Percentiles rank a stretch among this genome's conserved stretches.
phyloP scores from a whole-genome alignment of 1,140 invertebrate genomes.

The Papilio polyxenes region DNA sequence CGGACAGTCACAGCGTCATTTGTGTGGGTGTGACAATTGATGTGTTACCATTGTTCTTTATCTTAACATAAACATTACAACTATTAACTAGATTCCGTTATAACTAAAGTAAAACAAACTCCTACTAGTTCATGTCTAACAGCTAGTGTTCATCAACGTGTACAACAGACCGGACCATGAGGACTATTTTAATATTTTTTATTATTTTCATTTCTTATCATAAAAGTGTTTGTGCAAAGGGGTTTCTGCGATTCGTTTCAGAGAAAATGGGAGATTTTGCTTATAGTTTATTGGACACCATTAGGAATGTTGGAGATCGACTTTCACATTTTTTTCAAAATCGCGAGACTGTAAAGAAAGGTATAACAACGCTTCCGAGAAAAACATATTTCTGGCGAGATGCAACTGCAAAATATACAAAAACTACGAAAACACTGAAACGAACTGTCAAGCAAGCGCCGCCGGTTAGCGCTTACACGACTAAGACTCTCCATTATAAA shows the following conservation, averaged over 20 bases:
- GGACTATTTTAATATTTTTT: constrained; percentile 38
- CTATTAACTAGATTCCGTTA: constrained; percentile 34
- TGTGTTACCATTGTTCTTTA: constrained; percentile 46
- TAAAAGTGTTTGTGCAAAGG: constrained; percentile 40
- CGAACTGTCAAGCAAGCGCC: constrained; percentile 3
- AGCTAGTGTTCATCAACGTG: constrained; percentile 23
- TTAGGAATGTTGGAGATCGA: constrained; percentile 46
- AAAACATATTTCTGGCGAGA: constrained; percentile 5
- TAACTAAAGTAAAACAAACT: constrained; percentile 38
- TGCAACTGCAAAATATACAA: not conserved
- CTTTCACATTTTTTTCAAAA: constrained; percentile 43
- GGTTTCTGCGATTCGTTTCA: constrained; percentile 44
- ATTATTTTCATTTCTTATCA: constrained; percentile 41
- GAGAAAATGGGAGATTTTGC: constrained; percentile 49
- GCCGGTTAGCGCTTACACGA: not conserved
- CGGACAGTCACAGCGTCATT: not conserved
- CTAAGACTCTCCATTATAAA: constrained; percentile 23
- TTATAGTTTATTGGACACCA: constrained; percentile 40
- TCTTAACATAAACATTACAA: constrained; percentile 40
- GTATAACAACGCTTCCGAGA: not conserved
- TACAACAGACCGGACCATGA: constrained; percentile 42
- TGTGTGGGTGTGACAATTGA: constrained; percentile 18
- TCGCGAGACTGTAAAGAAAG: not conserved
- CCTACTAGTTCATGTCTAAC: constrained; percentile 38
- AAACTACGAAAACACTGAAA: not conserved